Conservation (phyloP, 2,797 vertebrate species). For the Masticophis lateralis region DNA sequence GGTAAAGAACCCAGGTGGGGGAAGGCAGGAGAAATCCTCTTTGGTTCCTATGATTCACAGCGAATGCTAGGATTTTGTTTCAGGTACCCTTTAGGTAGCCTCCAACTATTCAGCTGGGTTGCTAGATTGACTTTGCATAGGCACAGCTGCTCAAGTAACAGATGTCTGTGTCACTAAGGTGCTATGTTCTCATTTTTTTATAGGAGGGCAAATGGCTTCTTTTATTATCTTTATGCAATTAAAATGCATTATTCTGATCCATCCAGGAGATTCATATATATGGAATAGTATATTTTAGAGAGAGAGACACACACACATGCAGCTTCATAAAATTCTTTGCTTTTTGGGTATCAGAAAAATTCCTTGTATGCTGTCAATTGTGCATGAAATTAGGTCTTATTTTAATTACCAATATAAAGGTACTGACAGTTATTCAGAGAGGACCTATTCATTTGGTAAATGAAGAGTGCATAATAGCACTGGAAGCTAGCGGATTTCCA, state of each 20-base stretch:
- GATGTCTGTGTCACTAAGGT: constrained; percentile 77
- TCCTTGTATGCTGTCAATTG: constrained; percentile 70
- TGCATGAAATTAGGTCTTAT: constrained; percentile 73
- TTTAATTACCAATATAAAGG: constrained; percentile 63
- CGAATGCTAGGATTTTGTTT: constrained; percentile 62
- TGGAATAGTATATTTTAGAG: constrained; percentile 48
- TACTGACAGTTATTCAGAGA: constrained; percentile 60
- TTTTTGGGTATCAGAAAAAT: constrained; percentile 63
- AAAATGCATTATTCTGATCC: constrained; percentile 66
- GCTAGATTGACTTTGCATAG: constrained; percentile 67
- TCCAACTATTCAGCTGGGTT: constrained; percentile 58
- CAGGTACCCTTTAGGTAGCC: constrained; percentile 46
- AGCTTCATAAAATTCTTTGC: constrained; percentile 63
- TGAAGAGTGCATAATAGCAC: constrained; percentile 59
- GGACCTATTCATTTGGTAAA: constrained; percentile 61
- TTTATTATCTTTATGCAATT: constrained; percentile 78
- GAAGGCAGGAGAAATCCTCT: constrained; percentile 42
- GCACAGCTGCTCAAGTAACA: constrained; percentile 76
- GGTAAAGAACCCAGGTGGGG: constrained; percentile 30
- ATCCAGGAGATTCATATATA: constrained; percentile 69
- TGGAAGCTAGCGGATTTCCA: constrained; percentile 46
- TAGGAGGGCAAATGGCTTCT: constrained; percentile 71
- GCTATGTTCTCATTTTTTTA: constrained; percentile 77
- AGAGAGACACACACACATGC: constrained; percentile 60
- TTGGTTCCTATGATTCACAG: constrained; percentile 50